phyloP scores from a whole-genome alignment of 2,888 invertebrate genomes.

The Cosmopolites sordidus region DNA sequence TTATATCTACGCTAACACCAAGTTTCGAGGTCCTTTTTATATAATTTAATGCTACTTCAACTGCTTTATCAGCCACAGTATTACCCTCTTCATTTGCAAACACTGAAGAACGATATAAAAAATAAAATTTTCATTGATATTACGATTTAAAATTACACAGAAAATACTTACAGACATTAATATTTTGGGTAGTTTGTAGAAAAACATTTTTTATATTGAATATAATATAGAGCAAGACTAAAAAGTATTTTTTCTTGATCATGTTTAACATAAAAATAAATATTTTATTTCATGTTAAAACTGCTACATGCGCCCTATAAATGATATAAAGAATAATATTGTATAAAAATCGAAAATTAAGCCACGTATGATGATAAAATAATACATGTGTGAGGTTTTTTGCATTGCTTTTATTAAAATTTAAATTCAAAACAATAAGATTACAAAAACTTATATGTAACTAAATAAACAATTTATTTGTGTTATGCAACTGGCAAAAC shows the following conservation, averaged over 20 bases:
- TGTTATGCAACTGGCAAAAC: no score
- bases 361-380: background rate
- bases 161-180: constrained; percentile 23
- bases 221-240: background rate
- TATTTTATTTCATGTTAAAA: background rate
- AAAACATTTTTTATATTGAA: constrained; percentile 1
- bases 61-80: constrained; percentile 64
- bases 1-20: constrained; percentile 60
- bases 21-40: constrained; percentile 65
- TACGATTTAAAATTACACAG: background rate
- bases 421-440: no score
- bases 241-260: background rate
- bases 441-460: no score
- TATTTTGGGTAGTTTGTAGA: constrained; percentile 22
- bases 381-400: no score
- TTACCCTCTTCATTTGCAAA: constrained; percentile 73
- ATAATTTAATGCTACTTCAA: constrained; percentile 68
- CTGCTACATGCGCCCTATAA: background rate
- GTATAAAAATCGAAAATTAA: background rate
- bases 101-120: constrained; percentile 56
- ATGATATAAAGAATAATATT: background rate
- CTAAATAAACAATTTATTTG: no score
- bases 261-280: background rate
- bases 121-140: background rate
- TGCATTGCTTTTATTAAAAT: no score